A percentile compares a stretch with the other conserved stretches of the same genome.
phyloP scores from a whole-genome alignment of 2,888 invertebrate genomes.

The Dendrolimus houi region DNA sequence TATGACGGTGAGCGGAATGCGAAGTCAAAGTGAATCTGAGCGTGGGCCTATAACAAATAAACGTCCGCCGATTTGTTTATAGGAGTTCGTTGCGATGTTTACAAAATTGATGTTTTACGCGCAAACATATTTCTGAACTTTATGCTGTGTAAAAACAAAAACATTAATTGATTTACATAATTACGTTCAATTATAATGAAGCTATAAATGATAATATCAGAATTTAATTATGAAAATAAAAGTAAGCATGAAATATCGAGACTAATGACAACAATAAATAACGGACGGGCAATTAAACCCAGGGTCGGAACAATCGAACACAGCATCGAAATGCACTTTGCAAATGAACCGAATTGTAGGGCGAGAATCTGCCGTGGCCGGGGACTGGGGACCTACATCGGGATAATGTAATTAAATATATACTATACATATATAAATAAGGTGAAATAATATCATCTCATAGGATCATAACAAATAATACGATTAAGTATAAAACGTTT shows the following conservation, averaged over 20 bases:
- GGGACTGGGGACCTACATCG: slow-evolving; percentile 24
- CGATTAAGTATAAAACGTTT: too few relatives aligned
- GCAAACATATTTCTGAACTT: slow-evolving; percentile 37
- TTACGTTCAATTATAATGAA: too few relatives aligned
- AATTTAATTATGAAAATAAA: slow-evolving; percentile 8
- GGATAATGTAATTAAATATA: slow-evolving; percentile 61
- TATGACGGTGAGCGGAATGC: slow-evolving; percentile 59
- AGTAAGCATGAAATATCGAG: slow-evolving; percentile 24
- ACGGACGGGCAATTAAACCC: slow-evolving; percentile 62
- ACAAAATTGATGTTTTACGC: slow-evolving; percentile 33
- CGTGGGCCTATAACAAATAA: slow-evolving; percentile 66
- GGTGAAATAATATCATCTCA: too few relatives aligned
- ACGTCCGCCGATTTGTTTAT: slow-evolving; percentile 69
- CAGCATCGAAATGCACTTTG: slow-evolving; percentile 74
- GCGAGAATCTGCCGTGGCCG: slow-evolving; percentile 12
- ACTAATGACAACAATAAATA: slow-evolving; percentile 67
- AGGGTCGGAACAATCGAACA: slow-evolving; percentile 58
- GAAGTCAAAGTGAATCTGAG: slow-evolving; percentile 56
- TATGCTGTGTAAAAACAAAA: neutral
- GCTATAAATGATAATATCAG: slow-evolving; percentile 20
- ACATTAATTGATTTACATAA: too few relatives aligned
- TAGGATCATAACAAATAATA: too few relatives aligned
- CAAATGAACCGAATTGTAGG: slow-evolving; percentile 63
- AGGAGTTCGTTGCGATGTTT: slow-evolving; percentile 69
- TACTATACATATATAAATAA: too few relatives aligned